Evolutionary conservation across 2,113 vertebrate species (phyloP).

Genomic region (Leucoraja erinaceus): DNA sequence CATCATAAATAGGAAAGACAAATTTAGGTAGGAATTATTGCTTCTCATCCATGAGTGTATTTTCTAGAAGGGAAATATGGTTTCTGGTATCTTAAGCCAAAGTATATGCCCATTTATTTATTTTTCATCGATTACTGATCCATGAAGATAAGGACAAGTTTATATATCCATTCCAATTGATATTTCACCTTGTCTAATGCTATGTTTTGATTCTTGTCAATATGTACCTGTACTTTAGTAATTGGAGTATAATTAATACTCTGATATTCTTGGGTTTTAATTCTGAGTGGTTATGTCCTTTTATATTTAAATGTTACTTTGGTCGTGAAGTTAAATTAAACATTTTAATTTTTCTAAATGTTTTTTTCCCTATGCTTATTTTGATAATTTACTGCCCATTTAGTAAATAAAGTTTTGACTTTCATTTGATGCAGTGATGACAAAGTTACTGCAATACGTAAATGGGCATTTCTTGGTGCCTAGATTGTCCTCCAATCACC

Average conservation of each 20-base stretch:
- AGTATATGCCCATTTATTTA: background rate
- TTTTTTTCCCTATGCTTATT: background rate
- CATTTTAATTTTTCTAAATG: background rate
- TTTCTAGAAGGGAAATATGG: background rate
- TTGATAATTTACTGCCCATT: background rate
- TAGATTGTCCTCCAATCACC: background rate
- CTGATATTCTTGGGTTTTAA: slow-evolving; percentile 13
- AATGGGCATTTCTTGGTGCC: background rate
- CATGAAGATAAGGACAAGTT: background rate
- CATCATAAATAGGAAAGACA: background rate
- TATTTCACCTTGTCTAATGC: background rate
- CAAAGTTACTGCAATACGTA: background rate
- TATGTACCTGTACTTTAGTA: slow-evolving; percentile 30
- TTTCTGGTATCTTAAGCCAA: background rate
- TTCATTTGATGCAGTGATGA: background rate
- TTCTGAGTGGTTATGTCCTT: slow-evolving; percentile 14
- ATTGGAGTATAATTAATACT: slow-evolving; percentile 16
- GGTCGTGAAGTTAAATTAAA: background rate
- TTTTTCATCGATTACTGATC: background rate
- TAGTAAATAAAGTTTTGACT: background rate
- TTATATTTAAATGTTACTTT: slow-evolving; percentile 34
- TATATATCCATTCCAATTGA: background rate
- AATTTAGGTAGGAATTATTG: background rate
- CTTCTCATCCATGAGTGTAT: background rate
- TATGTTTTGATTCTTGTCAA: background rate